A percentile compares a stretch with the other conserved stretches of the same genome.
Conservation (phyloP, 1,140 invertebrate genomes). For the Chelonus insularis region DNA sequence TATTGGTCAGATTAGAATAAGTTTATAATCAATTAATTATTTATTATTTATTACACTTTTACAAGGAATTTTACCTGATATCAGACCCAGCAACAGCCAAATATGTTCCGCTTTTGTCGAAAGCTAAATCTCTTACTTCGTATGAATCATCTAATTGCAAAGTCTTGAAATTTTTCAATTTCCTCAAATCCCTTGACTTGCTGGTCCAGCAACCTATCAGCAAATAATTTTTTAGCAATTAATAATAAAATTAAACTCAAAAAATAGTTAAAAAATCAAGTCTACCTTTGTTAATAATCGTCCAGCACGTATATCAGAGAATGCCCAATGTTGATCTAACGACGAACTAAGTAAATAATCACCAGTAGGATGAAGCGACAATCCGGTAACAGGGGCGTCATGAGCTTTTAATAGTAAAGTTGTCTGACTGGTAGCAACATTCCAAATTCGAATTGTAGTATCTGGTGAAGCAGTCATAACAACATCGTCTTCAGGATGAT, state of each 20-base stretch:
- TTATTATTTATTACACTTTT: neutral
- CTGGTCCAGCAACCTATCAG: too few species aligned
- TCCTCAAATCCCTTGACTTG: slow-evolving; percentile 99
- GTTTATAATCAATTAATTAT: too few species aligned
- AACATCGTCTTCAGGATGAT: slow-evolving; percentile 93
- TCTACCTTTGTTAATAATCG: slow-evolving; percentile 85
- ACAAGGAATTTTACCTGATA: slow-evolving; percentile 87
- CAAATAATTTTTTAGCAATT: too few species aligned
- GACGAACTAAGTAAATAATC: slow-evolving; percentile 97
- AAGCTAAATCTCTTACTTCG: slow-evolving; percentile 91
- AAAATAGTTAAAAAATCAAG: too few species aligned
- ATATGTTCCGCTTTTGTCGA: slow-evolving; percentile 98
- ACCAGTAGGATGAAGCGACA: slow-evolving; percentile 96
- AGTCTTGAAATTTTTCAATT: slow-evolving; percentile 98
- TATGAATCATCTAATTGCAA: slow-evolving; percentile 91
- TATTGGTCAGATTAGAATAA: too few species aligned
- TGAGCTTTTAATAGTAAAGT: slow-evolving; percentile 86
- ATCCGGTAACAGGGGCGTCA: slow-evolving; percentile 90
- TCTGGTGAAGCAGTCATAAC: slow-evolving; percentile 96
- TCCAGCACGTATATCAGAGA: slow-evolving; percentile 93
- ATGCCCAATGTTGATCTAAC: slow-evolving; percentile 94
- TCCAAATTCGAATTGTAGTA: slow-evolving; percentile 94
- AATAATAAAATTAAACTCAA: too few species aligned
- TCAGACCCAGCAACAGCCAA: slow-evolving; percentile 94
- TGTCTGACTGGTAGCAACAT: slow-evolving; percentile 83